These are phyloP conservation scores for Sylvia atricapilla DNA, from an alignment of 2,113 vertebrate genomes.

Conservation along the genomic window DNA sequence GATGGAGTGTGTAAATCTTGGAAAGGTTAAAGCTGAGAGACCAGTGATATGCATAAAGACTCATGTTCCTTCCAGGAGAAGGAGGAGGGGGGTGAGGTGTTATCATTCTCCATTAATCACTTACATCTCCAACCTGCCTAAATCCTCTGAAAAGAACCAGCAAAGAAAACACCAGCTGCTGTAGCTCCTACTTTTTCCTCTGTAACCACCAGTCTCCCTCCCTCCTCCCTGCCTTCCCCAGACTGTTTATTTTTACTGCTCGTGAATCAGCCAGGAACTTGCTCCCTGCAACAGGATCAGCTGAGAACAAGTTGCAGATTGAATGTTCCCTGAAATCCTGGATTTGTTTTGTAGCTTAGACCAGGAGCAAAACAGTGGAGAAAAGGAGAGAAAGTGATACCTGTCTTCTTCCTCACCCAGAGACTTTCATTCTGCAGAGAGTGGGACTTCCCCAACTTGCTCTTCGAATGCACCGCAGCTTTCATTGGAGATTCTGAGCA, in stretches of 20 bases:
- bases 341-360: conserved; percentile 52
- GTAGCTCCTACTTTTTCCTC: conserved; percentile 60
- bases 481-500: not conserved
- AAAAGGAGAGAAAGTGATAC: conserved; percentile 36
- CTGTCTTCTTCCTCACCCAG: not conserved
- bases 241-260: conserved; percentile 70
- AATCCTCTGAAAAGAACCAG: conserved; percentile 68
- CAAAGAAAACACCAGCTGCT: conserved; percentile 70
- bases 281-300: conserved; percentile 61
- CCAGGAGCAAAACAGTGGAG: conserved; percentile 35
- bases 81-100: conserved; percentile 45
- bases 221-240: conserved; percentile 44
- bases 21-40: conserved; percentile 51
- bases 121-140: conserved; percentile 63
- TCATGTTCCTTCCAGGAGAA: conserved; percentile 48
- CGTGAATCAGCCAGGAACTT: conserved; percentile 63
- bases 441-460: not conserved
- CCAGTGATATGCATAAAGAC: conserved; percentile 32
- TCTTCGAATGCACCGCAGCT: not conserved
- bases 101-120: conserved; percentile 68
- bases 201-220: conserved; percentile 26
- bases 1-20: conserved; percentile 52
- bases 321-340: conserved; percentile 45
- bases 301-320: conserved; percentile 66
- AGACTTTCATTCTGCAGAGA: conserved; percentile 1